phyloP scores from a whole-genome alignment of 2,797 vertebrate species.

The Discoglossus pictus region DNA sequence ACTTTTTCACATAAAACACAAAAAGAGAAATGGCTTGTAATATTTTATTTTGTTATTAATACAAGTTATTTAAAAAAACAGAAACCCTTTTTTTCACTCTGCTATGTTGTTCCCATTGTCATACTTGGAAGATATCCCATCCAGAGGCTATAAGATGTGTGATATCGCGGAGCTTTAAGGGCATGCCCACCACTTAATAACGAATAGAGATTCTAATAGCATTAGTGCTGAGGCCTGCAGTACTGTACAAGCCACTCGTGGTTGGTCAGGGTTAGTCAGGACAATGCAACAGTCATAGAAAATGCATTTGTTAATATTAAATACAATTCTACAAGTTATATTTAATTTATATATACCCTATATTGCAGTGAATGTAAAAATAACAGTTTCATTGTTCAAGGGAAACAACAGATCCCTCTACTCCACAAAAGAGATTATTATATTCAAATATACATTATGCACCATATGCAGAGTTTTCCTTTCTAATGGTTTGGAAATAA shows the following conservation, averaged over 20 bases:
- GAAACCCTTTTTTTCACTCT: background rate
- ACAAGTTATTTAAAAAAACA: too few relatives aligned
- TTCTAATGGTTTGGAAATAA: too few relatives aligned
- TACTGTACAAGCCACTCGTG: background rate
- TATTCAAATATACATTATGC: too few relatives aligned
- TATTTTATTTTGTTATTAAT: background rate
- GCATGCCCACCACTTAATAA: background rate
- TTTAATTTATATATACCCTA: background rate
- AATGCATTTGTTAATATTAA: background rate
- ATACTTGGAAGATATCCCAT: background rate
- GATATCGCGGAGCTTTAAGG: background rate
- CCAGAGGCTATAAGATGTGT: background rate
- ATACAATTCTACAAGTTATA: background rate
- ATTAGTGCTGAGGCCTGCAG: background rate
- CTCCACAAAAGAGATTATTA: too few relatives aligned
- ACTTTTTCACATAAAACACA: background rate
- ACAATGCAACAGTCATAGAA: background rate
- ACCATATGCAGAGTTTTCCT: too few relatives aligned
- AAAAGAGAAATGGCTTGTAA: background rate
- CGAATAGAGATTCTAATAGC: background rate
- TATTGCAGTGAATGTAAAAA: background rate
- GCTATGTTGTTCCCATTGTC: background rate
- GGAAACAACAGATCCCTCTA: too few relatives aligned
- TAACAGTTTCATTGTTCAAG: too few relatives aligned
- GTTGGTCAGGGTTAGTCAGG: background rate